Base-by-base conservation (phyloP, 2,888 invertebrate genomes). In the Allygus modestus region DNA sequence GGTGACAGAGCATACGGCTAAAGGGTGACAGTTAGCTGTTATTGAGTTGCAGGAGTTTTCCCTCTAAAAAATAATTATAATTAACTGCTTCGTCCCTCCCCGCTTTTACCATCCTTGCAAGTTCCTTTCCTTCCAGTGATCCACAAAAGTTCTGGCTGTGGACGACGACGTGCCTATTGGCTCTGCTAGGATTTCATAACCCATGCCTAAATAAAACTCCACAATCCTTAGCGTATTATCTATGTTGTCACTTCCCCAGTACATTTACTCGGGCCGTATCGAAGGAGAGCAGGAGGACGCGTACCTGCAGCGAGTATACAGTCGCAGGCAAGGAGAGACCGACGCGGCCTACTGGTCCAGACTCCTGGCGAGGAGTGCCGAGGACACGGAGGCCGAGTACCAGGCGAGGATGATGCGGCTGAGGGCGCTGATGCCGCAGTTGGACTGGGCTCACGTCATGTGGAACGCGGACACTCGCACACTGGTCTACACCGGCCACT, bases 381-480 rank as follows among this genome's bases (percentile, higher is more conserved):
- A 5, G 5, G 69, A 69, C 9, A 31, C 31, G 1, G 69, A 69
- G 2, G 69, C 2, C 0, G 28, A 28, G 33, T 69, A 69, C 17
- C 31, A 31, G 33, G 26, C 9, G 9, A 28, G 69, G 69, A 33
- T 17, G 11, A 69, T 69, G 69, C 2, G 17, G 33, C 31, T 69
- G 33, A 28, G 69, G 33, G 0, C 17, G 1, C 33, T 69, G 69
- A 31, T 31, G 31, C n/a, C 69, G 12, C 33, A 69, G 12, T 31
- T 69, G 69, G 69, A 69, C 69, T 69, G 69, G 69, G n/a, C 33
- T 1, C 31, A 69, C n/a, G 69, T 69, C 69, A 69, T 33, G 69
- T 69, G 69, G 69, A 33, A 31, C 69, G 12, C 5, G 31, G 17
- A 4, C 2, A 23, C 69, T 5, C 2, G 69, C 1, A 31, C 31